A percentile compares a stretch with the other conserved stretches of the same genome.
Conservation (phyloP, 92 coral and sea anemone species). For the Siderastrea siderea region DNA sequence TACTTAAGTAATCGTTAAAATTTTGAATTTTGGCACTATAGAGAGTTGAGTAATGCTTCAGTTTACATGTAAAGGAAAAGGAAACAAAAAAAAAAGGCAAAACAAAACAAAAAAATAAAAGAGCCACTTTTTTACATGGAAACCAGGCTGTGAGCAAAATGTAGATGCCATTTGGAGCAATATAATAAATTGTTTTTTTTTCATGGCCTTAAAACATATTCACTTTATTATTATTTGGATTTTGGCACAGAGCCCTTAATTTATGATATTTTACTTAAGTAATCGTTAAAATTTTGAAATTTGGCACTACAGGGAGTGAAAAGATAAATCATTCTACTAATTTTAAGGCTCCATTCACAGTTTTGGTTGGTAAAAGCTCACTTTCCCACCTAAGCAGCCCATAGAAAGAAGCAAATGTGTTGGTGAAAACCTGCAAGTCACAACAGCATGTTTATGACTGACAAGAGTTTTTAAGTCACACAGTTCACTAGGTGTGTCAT, state of each 20-base stretch:
- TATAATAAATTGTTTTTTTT: background rate
- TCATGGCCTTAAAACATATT: too few species aligned
- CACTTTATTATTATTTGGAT: too few species aligned
- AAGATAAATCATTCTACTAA: background rate
- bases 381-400: slow-evolving; percentile 94
- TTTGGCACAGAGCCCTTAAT: too few species aligned
- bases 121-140: too few species aligned
- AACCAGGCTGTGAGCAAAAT: too few species aligned
- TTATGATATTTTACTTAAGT: too few species aligned
- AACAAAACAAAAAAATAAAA: too few species aligned
- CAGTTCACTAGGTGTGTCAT: slow-evolving; percentile 63
- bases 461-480: slow-evolving; percentile 85
- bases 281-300: too few species aligned
- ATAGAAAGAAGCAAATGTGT: slow-evolving; percentile 83
- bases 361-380: slow-evolving; percentile 87
- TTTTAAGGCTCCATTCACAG: slow-evolving; percentile 16
- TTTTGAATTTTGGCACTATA: too few species aligned
- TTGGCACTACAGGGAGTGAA: background rate
- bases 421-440: slow-evolving; percentile 94
- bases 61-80: background rate
- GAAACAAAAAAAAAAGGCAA: background rate
- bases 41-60: too few species aligned
- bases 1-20: too few species aligned
- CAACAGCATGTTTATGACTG: slow-evolving; percentile 87
- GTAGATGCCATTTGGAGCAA: too few species aligned